Evolutionary conservation across 2,888 invertebrate species (phyloP).

Genomic region (Luperina nickerlii): DNA sequence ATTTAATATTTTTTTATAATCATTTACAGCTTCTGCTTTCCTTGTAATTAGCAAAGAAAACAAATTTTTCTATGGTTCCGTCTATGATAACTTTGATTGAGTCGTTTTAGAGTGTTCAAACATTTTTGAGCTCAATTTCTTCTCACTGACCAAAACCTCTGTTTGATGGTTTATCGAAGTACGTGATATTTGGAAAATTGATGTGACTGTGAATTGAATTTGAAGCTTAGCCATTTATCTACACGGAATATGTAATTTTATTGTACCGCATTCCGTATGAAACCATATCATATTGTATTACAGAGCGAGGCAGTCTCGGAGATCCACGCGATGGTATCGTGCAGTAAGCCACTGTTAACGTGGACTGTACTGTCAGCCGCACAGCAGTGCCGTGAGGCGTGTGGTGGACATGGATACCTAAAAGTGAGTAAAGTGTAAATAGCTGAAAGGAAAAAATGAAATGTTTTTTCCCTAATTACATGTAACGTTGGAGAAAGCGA

Average conservation of each 20-base stretch:
- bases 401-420: conserved; percentile 94
- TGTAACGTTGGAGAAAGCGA: not conserved
- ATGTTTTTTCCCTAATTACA: not conserved
- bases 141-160: too few relatives aligned
- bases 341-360: conserved; percentile 92
- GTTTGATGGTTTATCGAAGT: too few relatives aligned
- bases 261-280: not conserved
- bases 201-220: too few relatives aligned
- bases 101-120: too few relatives aligned
- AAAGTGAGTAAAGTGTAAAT: conserved; percentile 63
- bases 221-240: too few relatives aligned
- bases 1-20: not conserved
- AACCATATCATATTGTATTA: conserved; percentile 46
- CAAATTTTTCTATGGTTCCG: too few relatives aligned
- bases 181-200: too few relatives aligned
- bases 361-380: conserved; percentile 94
- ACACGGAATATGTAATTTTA: too few relatives aligned
- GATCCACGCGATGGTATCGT: conserved; percentile 93
- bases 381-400: conserved; percentile 96
- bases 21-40: too few relatives aligned
- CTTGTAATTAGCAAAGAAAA: too few relatives aligned
- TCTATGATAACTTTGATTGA: too few relatives aligned
- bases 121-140: too few relatives aligned
- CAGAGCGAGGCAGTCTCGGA: conserved; percentile 92
- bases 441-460: not conserved